phyloP scores from a whole-genome alignment of 2,797 vertebrate genomes.

The Apogon talboti region DNA sequence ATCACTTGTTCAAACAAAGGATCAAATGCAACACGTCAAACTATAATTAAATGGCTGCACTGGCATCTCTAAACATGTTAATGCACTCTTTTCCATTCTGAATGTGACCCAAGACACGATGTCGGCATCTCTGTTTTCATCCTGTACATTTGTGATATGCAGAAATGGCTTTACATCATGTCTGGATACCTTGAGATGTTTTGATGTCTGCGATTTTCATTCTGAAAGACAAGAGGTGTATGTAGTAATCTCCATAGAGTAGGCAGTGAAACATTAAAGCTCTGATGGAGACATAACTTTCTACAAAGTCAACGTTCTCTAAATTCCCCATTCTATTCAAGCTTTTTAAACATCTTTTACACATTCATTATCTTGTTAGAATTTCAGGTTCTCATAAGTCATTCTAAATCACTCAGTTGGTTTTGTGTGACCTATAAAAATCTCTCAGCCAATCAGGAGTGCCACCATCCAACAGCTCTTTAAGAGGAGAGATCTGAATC shows the following conservation, averaged over 20 bases:
- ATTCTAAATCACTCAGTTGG: slow-evolving; percentile 57
- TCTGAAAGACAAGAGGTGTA: slow-evolving; percentile 97
- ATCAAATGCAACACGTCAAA: slow-evolving; percentile 22
- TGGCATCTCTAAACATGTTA: slow-evolving; percentile 12
- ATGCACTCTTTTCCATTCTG: slow-evolving; percentile 8
- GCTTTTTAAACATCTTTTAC: slow-evolving; percentile 4
- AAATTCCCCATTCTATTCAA: not conserved
- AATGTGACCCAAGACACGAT: slow-evolving; percentile 14
- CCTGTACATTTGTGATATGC: slow-evolving; percentile 49
- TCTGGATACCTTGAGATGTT: slow-evolving; percentile 91
- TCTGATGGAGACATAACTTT: slow-evolving; percentile 41
- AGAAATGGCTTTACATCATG: slow-evolving; percentile 61
- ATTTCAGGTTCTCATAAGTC: slow-evolving; percentile 21
- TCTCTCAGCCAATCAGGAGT: slow-evolving; percentile 51
- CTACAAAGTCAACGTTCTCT: slow-evolving; percentile 5
- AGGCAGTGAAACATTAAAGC: slow-evolving; percentile 64
- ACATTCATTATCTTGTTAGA: slow-evolving; percentile 6
- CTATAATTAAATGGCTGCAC: slow-evolving; percentile 22
- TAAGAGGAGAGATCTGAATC: slow-evolving; percentile 21
- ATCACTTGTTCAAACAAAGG: slow-evolving; percentile 36
- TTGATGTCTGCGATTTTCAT: slow-evolving; percentile 95
- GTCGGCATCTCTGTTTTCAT: slow-evolving; percentile 22
- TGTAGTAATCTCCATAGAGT: slow-evolving; percentile 82
- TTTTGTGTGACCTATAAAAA: slow-evolving; percentile 22
- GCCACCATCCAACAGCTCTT: slow-evolving; percentile 51